Evolutionary conservation across 2,797 vertebrate species (phyloP).

Genomic region (Sebastes taczanowskii): DNA sequence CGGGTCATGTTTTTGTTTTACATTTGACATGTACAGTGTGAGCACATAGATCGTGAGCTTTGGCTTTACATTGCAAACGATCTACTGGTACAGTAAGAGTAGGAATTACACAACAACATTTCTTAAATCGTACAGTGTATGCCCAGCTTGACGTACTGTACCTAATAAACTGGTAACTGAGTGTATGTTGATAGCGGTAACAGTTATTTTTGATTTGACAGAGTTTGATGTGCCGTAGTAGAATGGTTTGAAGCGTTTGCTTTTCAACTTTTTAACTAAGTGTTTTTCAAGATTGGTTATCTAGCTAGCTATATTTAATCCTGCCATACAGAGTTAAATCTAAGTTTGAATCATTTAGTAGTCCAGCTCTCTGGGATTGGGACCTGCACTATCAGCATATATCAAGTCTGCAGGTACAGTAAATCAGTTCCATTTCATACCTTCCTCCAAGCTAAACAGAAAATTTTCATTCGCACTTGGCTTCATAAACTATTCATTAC

Average conservation of each 20-base stretch:
- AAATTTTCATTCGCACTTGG: conserved; percentile 24
- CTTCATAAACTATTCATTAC: conserved; percentile 53
- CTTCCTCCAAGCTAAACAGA: background rate
- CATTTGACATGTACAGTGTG: no score
- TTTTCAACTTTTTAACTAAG: background rate
- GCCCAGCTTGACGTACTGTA: background rate
- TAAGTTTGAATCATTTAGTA: background rate
- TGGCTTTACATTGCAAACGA: no score
- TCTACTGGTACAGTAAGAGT: no score
- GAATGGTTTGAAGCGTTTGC: background rate
- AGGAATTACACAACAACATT: no score
- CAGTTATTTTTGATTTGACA: background rate
- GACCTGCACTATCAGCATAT: background rate
- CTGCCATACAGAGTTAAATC: background rate
- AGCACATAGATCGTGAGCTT: no score
- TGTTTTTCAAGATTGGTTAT: background rate
- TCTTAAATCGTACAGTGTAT: no score
- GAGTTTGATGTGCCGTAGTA: background rate
- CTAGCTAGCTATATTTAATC: background rate
- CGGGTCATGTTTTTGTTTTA: no score
- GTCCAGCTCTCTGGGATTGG: background rate
- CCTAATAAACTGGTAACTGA: background rate
- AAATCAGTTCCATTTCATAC: conserved; percentile 12
- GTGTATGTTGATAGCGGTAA: background rate
- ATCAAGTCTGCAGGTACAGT: conserved; percentile 1